Evolutionary conservation across 2,797 vertebrate genomes (phyloP), one percentile per base, ranked within the genome.

Genomic region (Macrochelys suwanniensis): DNA sequence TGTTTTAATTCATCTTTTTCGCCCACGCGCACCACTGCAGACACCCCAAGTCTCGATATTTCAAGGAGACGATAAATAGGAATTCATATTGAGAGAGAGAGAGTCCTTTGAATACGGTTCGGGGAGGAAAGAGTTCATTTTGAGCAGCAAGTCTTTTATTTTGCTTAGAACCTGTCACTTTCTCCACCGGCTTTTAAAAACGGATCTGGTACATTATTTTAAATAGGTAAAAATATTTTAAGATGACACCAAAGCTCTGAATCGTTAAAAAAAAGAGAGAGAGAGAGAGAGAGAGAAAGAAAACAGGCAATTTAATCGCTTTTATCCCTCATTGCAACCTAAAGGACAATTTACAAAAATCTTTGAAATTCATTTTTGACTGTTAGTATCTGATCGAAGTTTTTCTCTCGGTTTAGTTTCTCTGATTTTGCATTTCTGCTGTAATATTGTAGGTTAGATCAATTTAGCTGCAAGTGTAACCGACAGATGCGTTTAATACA

Each of bases 101-200:
- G 37, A 42, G 37, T 42, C 37, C 84, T 97, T 93, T 37, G 57
- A 91, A 81, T 85, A 47, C 11, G 28, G 74, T 85, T 49, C 37
- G 31, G 26, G 28, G 77, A 90, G 80, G 31, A 11, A 8, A 84
- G 26, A 85, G 16, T n/a, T 84, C 23, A 51, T 91, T 91, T 91
- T 91, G 90, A 68, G 78, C 87, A 92, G 79, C 89, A 5, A 11
- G 42, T 23, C 31, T 80, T 74, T 84, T 82, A 80, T 0, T 92
- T 74, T 85, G 11, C 85, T 96, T 95, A 89, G 92, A 92, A 2
- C 90, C 76, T 93, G 23, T 26, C 21, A 92, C 96, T 96, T 92
- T n/a, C 96, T 96, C 92, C 94, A 96, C 94, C 94, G 87, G 90
- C 94, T 96, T 94, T 95, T 84, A 81, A 80, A 95, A 93, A 59